phyloP scores from a whole-genome alignment of 2,113 vertebrate genomes.

The Euleptes europaea region DNA sequence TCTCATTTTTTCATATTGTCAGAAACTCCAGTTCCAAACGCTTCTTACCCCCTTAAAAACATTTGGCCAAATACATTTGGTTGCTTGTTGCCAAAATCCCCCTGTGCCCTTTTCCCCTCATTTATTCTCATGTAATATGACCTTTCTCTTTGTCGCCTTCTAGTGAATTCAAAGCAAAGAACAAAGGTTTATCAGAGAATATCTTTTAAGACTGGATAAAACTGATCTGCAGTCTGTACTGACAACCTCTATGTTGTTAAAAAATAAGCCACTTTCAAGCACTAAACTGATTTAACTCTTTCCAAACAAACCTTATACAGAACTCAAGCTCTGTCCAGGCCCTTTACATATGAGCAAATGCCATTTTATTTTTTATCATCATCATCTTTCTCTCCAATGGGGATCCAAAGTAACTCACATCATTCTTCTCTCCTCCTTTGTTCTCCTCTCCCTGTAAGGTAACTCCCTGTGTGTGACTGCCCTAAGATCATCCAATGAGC shows the following conservation, averaged over 20 bases:
- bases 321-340: neutral
- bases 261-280: neutral
- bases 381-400: too few relatives aligned
- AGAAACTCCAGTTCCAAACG: conserved; percentile 35
- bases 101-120: too few relatives aligned
- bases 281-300: neutral
- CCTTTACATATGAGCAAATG: conserved; percentile 26
- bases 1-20: neutral
- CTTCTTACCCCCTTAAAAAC: neutral
- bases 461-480: neutral
- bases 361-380: neutral
- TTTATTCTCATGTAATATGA: neutral
- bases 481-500: too few relatives aligned
- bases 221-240: conserved; percentile 32
- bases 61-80: too few relatives aligned
- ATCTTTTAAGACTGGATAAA: neutral
- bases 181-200: conserved; percentile 33
- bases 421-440: too few relatives aligned
- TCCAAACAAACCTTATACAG: conserved; percentile 20
- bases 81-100: too few relatives aligned
- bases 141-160: conserved; percentile 1
- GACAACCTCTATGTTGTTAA: neutral
- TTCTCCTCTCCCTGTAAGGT: too few relatives aligned
- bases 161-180: neutral
- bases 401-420: too few relatives aligned